phyloP scores from a whole-genome alignment of 2,888 invertebrate species.

The Nymphalis c-album region DNA sequence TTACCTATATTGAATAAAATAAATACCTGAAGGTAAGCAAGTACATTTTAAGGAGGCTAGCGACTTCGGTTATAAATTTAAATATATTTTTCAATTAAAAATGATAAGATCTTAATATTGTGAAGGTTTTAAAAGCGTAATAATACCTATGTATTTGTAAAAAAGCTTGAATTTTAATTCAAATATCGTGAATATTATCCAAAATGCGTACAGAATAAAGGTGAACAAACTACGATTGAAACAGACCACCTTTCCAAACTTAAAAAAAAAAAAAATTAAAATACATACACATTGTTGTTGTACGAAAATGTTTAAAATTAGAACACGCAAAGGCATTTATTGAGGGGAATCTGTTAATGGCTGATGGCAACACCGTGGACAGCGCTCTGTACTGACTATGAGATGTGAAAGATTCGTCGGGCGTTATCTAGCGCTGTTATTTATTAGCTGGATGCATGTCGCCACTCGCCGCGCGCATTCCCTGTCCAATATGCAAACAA shows the following conservation, averaged over 20 bases:
- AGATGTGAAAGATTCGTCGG: conserved; percentile 49
- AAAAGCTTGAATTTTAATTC: too few species aligned
- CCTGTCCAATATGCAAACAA: conserved; percentile 56
- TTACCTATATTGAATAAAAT: too few species aligned
- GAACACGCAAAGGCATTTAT: not conserved
- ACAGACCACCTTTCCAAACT: not conserved
- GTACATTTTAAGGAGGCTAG: too few species aligned
- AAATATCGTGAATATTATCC: too few species aligned
- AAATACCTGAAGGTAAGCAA: too few species aligned
- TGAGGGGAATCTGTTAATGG: not conserved
- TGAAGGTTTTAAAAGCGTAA: too few species aligned
- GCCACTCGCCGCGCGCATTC: conserved; percentile 63
- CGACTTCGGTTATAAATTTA: too few species aligned
- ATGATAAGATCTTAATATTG: too few species aligned
- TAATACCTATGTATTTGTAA: too few species aligned
- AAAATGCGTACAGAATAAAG: too few species aligned
- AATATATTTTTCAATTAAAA: too few species aligned
- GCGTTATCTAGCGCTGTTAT: conserved; percentile 56
- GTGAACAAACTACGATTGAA: not conserved
- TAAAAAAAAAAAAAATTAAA: not conserved
- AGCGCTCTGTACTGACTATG: conserved; percentile 27
- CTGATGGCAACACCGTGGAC: conserved; percentile 4
- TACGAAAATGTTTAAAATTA: not conserved
- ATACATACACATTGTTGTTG: not conserved
- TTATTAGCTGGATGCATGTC: conserved; percentile 76